These are phyloP conservation scores for Lycaon pictus DNA, from an alignment of 2,113 vertebrate genomes.

Conservation along the genomic window DNA sequence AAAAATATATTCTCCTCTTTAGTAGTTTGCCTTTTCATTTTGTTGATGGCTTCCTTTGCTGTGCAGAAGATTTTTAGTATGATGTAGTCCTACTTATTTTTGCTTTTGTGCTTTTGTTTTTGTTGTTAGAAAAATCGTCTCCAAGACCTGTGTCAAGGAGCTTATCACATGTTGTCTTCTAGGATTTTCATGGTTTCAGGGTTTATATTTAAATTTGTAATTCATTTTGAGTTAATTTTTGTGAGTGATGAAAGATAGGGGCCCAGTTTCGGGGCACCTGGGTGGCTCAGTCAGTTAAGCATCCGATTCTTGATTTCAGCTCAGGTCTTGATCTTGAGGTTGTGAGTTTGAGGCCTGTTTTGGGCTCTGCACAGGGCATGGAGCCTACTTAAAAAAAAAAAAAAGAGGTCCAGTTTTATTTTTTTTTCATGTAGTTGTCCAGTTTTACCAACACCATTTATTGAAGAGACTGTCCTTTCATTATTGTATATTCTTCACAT, in stretches of 20 bases:
- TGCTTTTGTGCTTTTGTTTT: neutral
- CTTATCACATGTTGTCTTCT: neutral
- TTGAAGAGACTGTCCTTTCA: neutral
- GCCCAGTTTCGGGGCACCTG: neutral
- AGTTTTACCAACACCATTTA: neutral
- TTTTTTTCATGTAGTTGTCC: neutral
- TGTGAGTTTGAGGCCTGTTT: neutral
- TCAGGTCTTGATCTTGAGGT: neutral
- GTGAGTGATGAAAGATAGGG: neutral
- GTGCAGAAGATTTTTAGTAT: neutral
- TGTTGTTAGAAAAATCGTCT: neutral
- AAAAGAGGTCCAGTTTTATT: neutral
- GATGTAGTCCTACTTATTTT: neutral
- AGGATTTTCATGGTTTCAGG: neutral
- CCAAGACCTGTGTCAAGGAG: neutral
- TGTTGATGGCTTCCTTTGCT: neutral
- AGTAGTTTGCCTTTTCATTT: neutral
- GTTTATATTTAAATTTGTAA: neutral
- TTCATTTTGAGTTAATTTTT: neutral
- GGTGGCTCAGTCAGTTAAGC: neutral
- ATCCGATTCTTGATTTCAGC: neutral
- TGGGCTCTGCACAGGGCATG: neutral
- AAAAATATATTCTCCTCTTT: neutral
- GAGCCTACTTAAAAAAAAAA: neutral
- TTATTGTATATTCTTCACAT: neutral